These are phyloP conservation scores for Catonia carolina DNA, from an alignment of 2,888 invertebrate species.

Conservation along the genomic window DNA sequence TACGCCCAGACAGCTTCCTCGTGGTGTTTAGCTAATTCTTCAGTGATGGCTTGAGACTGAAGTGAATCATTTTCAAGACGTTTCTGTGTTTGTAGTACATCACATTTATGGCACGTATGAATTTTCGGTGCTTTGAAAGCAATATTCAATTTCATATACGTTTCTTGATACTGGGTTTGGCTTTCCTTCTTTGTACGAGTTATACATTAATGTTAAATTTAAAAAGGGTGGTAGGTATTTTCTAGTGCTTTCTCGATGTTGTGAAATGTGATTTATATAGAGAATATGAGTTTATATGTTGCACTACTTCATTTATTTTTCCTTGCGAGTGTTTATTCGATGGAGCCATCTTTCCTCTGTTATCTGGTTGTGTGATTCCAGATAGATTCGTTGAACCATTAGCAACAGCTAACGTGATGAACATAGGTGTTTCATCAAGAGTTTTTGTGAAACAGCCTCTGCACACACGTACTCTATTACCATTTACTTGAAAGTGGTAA, in stretches of 20 bases:
- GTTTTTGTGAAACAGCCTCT: too few relatives aligned
- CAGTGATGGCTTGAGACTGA: not conserved
- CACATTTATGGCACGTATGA: conserved; percentile 31
- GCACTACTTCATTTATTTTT: not conserved
- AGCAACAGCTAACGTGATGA: not conserved
- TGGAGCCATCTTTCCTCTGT: not conserved
- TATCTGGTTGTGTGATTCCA: not conserved
- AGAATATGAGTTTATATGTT: conserved; percentile 5
- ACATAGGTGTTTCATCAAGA: conserved; percentile 10
- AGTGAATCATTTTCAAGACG: conserved; percentile 9
- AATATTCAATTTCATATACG: too few relatives aligned
- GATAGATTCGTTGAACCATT: not conserved
- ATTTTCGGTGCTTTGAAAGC: conserved; percentile 29
- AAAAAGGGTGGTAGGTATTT: conserved; percentile 12
- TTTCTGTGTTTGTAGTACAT: conserved; percentile 23
- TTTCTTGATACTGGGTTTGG: too few relatives aligned
- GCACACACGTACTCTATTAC: too few relatives aligned
- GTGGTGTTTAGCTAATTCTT: conserved; percentile 7
- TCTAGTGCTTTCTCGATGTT: not conserved
- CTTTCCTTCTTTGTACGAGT: conserved; percentile 10
- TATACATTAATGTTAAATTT: not conserved
- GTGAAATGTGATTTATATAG: conserved; percentile 8
- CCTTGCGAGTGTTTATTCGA: not conserved
- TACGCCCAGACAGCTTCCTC: conserved; percentile 19
- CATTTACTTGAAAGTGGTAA: not conserved